A percentile compares a stretch with the other conserved stretches of the same genome.
Evolutionary conservation across 2,888 invertebrate genomes (phyloP).

Genomic region (Drosophila macrospina): DNA sequence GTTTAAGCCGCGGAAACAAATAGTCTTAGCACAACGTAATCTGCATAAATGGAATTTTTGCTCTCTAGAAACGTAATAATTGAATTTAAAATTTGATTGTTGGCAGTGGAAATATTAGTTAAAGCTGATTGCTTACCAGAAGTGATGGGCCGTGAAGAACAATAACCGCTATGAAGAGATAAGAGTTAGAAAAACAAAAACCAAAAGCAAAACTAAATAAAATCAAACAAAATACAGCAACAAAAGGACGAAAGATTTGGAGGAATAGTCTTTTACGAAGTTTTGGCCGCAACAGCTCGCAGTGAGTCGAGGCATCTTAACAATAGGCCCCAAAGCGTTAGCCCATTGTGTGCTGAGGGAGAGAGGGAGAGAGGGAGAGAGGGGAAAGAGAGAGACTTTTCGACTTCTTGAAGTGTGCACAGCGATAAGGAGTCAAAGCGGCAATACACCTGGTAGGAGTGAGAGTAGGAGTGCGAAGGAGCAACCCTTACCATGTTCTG

Average conservation of each 20-base stretch:
- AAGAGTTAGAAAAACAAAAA: slow-evolving; percentile 34
- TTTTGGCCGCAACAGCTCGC: slow-evolving; percentile 33
- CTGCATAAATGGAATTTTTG: neutral
- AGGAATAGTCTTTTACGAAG: slow-evolving; percentile 35
- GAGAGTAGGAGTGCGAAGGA: neutral
- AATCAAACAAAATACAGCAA: slow-evolving; percentile 8
- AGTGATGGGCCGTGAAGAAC: slow-evolving; percentile 40
- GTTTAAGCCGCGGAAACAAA: slow-evolving; percentile 3
- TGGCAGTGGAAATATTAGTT: neutral
- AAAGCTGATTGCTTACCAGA: slow-evolving; percentile 28
- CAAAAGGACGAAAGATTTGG: too few species aligned
- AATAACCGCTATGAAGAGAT: slow-evolving; percentile 57
- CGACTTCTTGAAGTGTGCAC: slow-evolving; percentile 67
- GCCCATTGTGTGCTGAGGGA: slow-evolving; percentile 44
- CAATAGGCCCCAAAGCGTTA: slow-evolving; percentile 58
- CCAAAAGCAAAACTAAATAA: slow-evolving; percentile 32
- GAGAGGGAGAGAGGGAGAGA: too few species aligned
- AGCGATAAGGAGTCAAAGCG: slow-evolving; percentile 74
- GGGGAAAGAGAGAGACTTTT: slow-evolving; percentile 56
- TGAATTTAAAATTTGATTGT: slow-evolving; percentile 14
- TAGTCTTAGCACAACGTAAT: slow-evolving; percentile 7
- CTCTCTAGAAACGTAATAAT: slow-evolving; percentile 4
- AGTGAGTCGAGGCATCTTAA: slow-evolving; percentile 13
- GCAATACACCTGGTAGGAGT: slow-evolving; percentile 59
- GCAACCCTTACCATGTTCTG: slow-evolving; percentile 42